These are phyloP conservation scores for Caenorhabditis panamensis DNA, from an alignment of 2,888 invertebrate genomes.

Conservation along the genomic window DNA sequence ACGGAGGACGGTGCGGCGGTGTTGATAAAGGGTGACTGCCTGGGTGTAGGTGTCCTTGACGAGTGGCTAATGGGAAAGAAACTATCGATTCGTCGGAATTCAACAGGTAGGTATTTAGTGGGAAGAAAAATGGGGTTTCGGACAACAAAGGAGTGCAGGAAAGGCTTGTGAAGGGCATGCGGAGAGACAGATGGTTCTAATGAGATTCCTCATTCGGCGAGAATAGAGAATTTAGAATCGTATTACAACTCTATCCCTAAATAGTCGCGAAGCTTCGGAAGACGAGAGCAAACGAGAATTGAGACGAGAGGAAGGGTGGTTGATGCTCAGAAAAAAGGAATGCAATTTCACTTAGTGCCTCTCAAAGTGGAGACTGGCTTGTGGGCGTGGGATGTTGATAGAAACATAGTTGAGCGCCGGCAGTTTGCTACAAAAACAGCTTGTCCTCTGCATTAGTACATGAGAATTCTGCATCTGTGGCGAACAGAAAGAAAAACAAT, in stretches of 20 bases:
- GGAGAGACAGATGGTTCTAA: conserved; percentile 14
- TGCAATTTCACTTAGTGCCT: no score
- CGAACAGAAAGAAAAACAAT: background rate
- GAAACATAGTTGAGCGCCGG: background rate
- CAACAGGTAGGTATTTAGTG: conserved; percentile 4
- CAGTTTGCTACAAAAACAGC: background rate
- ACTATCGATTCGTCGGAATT: conserved; percentile 3
- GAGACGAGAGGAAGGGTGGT: no score
- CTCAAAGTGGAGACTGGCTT: no score
- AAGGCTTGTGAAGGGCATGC: conserved; percentile 3
- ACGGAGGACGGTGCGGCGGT: conserved; percentile 8
- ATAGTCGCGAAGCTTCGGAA: background rate
- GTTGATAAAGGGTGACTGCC: conserved; percentile 32
- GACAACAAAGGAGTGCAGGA: background rate
- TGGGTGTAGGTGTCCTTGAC: conserved; percentile 24
- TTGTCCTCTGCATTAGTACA: background rate
- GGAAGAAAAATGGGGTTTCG: background rate
- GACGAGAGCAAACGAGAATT: no score
- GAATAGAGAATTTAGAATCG: background rate
- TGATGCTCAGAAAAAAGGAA: no score
- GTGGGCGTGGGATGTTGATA: no score
- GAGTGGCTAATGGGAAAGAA: conserved; percentile 25
- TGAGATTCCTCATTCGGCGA: background rate
- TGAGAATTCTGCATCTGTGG: background rate
- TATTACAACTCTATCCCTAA: background rate